Base-by-base conservation (phyloP, 2,113 vertebrate species). In the Microtus ochrogaster region DNA sequence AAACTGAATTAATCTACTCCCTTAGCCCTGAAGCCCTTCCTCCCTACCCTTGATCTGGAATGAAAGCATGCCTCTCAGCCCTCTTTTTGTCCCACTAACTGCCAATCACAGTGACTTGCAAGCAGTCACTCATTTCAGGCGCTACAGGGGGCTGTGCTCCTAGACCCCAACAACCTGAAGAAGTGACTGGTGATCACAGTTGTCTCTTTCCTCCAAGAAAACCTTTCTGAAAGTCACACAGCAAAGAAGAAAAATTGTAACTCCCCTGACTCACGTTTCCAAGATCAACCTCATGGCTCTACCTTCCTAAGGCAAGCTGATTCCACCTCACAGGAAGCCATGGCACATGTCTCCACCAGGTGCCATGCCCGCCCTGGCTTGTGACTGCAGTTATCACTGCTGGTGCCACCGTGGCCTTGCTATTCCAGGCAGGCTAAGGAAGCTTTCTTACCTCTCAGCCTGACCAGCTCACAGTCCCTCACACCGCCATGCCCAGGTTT, bases 401-500 rank as follows among this genome's bases (percentile, higher is more conserved):
- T 33, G 41, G 17, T 17, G 28, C 0, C 0, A 5, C 52, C 24
- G 7, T 36, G 26, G 90, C 68, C 66, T 26, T 2, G 0, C 21
- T 41, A 8, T 33, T 68, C 65, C 39, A 19, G 16, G 82, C 30
- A 9, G 55, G 2, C 24, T 11, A 90, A 30, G 47, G 2, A 89
- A 94, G 63, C 66, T 63, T 61, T 33, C 78, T 7, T 6, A 22
- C 70, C 4, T 1, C 2, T 73, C 52, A 88, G 4, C 41, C 76
- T 66, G 4, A 22, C 41, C 19, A 3, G 1, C 3, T 49, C 65
- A 0, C 79, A 21, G 68, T 6, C 70, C 63, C 47, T 39, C 41
- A 0, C 0, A 0, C 1, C 1, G 21, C 52, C 55, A 55, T 2
- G 1, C 26, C 1, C 13, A n/a, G 26, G 36, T 11, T 77, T 9